These are phyloP conservation scores for Excalfactoria chinensis DNA, from an alignment of 2,113 vertebrate species.

Conservation along the genomic window DNA sequence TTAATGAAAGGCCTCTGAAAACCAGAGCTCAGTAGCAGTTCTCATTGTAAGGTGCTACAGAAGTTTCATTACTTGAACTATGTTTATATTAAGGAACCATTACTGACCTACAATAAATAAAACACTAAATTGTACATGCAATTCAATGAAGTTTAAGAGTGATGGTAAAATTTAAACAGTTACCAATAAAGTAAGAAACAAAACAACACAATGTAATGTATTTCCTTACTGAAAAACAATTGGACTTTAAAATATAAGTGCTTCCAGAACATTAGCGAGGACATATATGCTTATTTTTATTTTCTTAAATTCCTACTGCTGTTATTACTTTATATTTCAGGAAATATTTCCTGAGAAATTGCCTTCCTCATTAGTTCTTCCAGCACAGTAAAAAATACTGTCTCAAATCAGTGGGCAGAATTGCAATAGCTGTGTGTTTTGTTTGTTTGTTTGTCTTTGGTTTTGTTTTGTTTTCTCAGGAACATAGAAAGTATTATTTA, in stretches of 20 bases:
- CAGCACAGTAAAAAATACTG: not conserved
- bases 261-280: not conserved
- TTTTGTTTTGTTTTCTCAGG: not conserved
- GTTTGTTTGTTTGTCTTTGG: not conserved
- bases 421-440: not conserved
- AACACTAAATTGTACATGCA: constrained; percentile 14
- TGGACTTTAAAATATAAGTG: not conserved
- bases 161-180: constrained; percentile 22
- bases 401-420: not conserved
- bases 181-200: constrained; percentile 27
- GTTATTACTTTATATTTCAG: not conserved
- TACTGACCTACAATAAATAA: constrained; percentile 32
- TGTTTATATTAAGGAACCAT: constrained; percentile 31
- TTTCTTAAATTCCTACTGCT: not conserved
- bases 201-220: not conserved
- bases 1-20: constrained; percentile 23
- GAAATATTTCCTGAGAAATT: not conserved
- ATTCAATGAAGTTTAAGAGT: constrained; percentile 25
- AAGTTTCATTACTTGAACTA: constrained; percentile 34
- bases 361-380: not conserved
- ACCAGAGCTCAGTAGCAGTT: not conserved
- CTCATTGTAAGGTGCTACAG: constrained; percentile 39
- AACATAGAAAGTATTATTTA: not conserved
- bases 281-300: not conserved
- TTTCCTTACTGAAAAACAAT: not conserved